These are phyloP conservation scores for Procambarus virginalis DNA, from an alignment of 1,140 invertebrate genomes.

Conservation along the genomic window DNA sequence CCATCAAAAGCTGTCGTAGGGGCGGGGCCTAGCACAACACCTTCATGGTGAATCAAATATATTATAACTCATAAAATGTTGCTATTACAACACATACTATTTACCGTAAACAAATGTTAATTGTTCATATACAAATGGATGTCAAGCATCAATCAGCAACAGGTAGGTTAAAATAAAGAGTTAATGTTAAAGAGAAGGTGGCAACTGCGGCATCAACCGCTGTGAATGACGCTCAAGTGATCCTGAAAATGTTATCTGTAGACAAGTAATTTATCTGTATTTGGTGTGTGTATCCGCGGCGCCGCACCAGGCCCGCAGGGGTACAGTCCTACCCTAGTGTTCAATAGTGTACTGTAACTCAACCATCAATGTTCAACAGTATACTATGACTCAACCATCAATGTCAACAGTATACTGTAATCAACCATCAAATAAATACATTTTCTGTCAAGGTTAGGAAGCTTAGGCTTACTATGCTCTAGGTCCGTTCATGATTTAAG, in stretches of 20 bases:
- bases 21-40: background rate
- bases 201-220: background rate
- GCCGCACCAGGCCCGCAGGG: too few species aligned
- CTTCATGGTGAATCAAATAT: background rate
- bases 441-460: too few species aligned
- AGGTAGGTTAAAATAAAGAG: background rate
- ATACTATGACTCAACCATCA: too few species aligned
- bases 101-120: background rate
- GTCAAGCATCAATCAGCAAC: too few species aligned
- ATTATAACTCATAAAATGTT: background rate
- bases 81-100: background rate
- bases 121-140: background rate
- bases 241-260: conserved; percentile 44
- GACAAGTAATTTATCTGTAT: conserved; percentile 42
- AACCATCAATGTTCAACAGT: too few species aligned
- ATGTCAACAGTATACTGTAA: too few species aligned
- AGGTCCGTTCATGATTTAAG: too few species aligned
- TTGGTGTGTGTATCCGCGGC: background rate
- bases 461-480: too few species aligned
- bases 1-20: background rate
- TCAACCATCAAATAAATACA: too few species aligned
- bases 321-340: too few species aligned
- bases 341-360: too few species aligned
- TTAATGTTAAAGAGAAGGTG: background rate
- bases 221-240: conserved; percentile 5